phyloP scores from a whole-genome alignment of 2,888 invertebrate genomes.

The Odontothrips loti region DNA sequence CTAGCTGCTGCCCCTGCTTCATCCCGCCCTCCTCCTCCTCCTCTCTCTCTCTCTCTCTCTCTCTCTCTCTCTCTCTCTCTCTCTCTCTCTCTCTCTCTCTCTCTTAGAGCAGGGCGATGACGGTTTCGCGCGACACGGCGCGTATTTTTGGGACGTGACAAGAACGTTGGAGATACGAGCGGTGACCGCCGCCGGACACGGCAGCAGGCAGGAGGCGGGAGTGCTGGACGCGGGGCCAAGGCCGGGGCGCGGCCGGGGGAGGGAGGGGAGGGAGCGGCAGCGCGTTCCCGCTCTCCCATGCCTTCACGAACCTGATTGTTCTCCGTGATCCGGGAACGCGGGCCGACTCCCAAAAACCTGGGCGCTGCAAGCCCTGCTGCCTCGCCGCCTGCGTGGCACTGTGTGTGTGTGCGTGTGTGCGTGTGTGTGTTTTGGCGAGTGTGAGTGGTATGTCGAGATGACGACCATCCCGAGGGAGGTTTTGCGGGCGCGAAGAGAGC shows the following conservation, averaged over 20 bases:
- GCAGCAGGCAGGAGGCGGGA: neutral
- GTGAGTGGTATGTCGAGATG: too few species aligned
- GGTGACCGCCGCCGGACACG: too few species aligned
- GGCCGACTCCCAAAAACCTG: neutral
- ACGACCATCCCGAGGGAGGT: too few species aligned
- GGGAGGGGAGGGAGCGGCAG: too few species aligned
- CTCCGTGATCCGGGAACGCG: conserved; percentile 6
- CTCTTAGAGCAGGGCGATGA: neutral
- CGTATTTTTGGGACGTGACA: conserved; percentile 24
- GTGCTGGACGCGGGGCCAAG: neutral
- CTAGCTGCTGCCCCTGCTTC: neutral
- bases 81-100: neutral
- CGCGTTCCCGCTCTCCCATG: too few species aligned
- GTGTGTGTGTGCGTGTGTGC: too few species aligned
- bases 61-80: neutral
- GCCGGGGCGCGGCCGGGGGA: too few species aligned
- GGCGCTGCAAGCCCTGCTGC: neutral
- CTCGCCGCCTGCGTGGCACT: too few species aligned
- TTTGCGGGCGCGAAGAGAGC: neutral
- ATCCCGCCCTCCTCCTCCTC: neutral
- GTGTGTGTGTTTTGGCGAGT: too few species aligned
- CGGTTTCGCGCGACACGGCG: neutral
- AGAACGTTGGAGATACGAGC: neutral
- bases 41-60: neutral
- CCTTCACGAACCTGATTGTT: neutral